Percentiles rank a stretch among this genome's conserved stretches.
These are phyloP conservation scores for Coelinius sp. DNA, from an alignment of 2,888 invertebrate species.

Conservation along the genomic window DNA sequence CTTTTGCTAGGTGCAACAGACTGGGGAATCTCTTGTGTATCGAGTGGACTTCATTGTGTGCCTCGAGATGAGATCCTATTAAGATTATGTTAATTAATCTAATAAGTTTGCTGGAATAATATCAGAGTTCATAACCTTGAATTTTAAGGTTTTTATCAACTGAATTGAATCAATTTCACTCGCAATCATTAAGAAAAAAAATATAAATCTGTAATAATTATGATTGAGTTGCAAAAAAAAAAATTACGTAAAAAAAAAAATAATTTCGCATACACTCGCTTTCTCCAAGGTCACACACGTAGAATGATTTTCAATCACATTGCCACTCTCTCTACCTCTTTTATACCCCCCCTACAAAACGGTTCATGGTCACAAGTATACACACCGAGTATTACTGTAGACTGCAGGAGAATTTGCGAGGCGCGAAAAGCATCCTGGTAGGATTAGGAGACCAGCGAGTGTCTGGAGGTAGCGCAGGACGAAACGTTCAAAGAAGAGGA, in stretches of 20 bases:
- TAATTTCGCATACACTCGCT: conserved; percentile 58
- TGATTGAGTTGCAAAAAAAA: not conserved
- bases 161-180: too few relatives aligned
- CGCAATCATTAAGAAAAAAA: too few relatives aligned
- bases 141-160: too few relatives aligned
- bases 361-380: conserved; percentile 36
- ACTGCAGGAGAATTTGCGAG: conserved; percentile 58
- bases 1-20: conserved; percentile 37
- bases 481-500: conserved; percentile 46
- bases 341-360: conserved; percentile 25
- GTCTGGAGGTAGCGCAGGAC: conserved; percentile 68
- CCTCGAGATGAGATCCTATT: conserved; percentile 7
- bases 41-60: conserved; percentile 63
- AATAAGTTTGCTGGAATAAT: conserved; percentile 4
- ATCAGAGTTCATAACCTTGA: not conserved
- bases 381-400: conserved; percentile 26
- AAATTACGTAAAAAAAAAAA: not conserved
- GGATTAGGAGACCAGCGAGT: conserved; percentile 64
- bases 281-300: conserved; percentile 14
- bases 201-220: too few relatives aligned
- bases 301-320: conserved; percentile 38
- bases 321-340: conserved; percentile 30
- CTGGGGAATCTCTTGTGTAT: conserved; percentile 57
- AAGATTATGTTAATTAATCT: conserved; percentile 19
- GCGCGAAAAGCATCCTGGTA: conserved; percentile 66